Percentiles rank a stretch among this genome's conserved stretches.
These are phyloP conservation scores for Heterocephalus glaber DNA, from an alignment of 2,113 vertebrate genomes.

Conservation along the genomic window DNA sequence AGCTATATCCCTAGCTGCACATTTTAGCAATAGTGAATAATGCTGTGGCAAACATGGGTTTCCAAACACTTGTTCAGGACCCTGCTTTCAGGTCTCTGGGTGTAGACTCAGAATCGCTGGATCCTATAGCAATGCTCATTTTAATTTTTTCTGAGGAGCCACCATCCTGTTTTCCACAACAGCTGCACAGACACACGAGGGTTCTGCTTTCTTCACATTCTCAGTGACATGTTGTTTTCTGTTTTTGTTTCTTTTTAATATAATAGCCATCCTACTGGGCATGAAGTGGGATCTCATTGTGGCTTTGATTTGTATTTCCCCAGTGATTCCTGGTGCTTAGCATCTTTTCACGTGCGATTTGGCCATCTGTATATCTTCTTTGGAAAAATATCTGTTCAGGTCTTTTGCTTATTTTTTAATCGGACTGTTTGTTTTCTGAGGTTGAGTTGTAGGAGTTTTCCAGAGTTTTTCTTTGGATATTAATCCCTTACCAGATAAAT, in stretches of 20 bases:
- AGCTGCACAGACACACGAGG: fast-evolving
- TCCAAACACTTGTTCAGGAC: background rate
- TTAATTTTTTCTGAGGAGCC: background rate
- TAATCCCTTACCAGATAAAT: background rate
- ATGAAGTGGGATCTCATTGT: background rate
- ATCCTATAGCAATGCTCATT: fast-evolving
- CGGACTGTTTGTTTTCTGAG: background rate
- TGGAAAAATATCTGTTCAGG: background rate
- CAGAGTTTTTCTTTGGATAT: background rate
- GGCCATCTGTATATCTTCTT: slow-evolving; percentile 6
- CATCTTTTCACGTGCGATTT: background rate
- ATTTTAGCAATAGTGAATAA: background rate
- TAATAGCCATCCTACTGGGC: background rate
- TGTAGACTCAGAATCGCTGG: background rate
- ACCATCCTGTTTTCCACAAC: fast-evolving
- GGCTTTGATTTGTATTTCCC: background rate
- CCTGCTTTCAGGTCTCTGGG: background rate
- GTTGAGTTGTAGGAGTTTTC: background rate
- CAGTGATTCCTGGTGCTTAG: fast-evolving
- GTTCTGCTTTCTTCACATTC: fast-evolving
- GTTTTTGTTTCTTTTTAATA: background rate
- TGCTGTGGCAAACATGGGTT: fast-evolving
- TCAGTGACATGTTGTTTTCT: background rate
- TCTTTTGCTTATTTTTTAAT: background rate
- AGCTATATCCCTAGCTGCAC: background rate